Evolutionary conservation across 35 echinoderm and acorn worm genomes (phyloP).

Genomic region (Ptychodera flava): DNA sequence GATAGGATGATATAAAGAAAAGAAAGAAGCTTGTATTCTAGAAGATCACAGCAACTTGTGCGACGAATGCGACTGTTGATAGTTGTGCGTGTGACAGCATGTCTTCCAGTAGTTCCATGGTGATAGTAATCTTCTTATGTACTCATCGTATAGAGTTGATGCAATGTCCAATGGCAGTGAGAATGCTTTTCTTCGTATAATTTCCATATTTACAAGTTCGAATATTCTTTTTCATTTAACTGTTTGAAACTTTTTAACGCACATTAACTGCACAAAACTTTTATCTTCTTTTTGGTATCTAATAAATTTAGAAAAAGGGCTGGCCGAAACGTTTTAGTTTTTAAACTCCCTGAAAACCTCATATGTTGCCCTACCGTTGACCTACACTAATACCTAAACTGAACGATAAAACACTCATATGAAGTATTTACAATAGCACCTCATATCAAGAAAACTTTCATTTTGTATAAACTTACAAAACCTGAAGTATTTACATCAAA

Average conservation of each 20-base stretch:
- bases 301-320: no score
- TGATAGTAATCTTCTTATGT: not conserved
- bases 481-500: not conserved
- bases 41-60: conserved; percentile 13
- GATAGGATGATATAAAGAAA: conserved; percentile 12
- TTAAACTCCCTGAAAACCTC: no score
- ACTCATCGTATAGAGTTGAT: not conserved
- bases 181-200: not conserved
- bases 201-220: no score
- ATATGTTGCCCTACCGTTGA: not conserved
- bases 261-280: no score
- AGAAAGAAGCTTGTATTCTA: not conserved
- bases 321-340: no score
- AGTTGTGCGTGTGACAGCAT: not conserved
- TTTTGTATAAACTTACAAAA: not conserved
- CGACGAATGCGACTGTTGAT: conserved; percentile 5
- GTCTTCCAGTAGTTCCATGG: not conserved
- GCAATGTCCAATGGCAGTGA: not conserved
- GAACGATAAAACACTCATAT: not conserved
- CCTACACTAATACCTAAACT: not conserved
- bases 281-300: no score
- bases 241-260: no score
- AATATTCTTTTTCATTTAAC: no score
- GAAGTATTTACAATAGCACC: not conserved
- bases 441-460: not conserved